Percentiles rank a stretch among this genome's conserved stretches.
Evolutionary conservation across 2,113 vertebrate species (phyloP).

Genomic region (Anser brachyrhynchus): DNA sequence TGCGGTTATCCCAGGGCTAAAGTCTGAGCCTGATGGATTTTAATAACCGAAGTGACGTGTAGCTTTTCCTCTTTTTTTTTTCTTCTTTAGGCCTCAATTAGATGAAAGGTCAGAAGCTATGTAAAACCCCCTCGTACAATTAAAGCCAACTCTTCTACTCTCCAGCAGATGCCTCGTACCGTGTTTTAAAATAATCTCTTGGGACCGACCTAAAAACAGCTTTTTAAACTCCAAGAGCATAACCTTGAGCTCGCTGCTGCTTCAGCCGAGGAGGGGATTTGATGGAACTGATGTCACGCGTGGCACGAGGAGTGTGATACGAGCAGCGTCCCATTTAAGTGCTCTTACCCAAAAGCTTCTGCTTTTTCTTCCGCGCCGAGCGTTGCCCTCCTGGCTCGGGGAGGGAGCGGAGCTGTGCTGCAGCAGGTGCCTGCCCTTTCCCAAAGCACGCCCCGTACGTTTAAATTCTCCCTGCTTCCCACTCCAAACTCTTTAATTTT

Average conservation of each 20-base stretch:
- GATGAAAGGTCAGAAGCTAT: slow-evolving; percentile 71
- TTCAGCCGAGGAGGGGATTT: not conserved
- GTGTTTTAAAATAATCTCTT: slow-evolving; percentile 72
- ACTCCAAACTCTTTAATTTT: slow-evolving; percentile 24
- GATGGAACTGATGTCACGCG: slow-evolving; percentile 25
- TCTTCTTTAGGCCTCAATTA: slow-evolving; percentile 67
- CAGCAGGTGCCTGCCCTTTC: not conserved
- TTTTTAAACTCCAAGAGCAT: slow-evolving; percentile 58
- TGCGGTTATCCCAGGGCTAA: slow-evolving; percentile 74
- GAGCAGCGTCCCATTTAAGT: not conserved
- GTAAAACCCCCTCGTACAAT: slow-evolving; percentile 70
- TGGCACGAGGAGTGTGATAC: not conserved
- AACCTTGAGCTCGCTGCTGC: slow-evolving; percentile 56
- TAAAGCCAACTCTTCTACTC: slow-evolving; percentile 66
- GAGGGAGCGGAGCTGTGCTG: not conserved
- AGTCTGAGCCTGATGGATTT: slow-evolving; percentile 78
- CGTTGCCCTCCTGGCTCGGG: rapidly evolving
- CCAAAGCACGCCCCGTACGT: not conserved
- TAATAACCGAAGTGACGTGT: slow-evolving; percentile 73
- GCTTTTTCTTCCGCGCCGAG: not conserved
- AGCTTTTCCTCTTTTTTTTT: slow-evolving; percentile 53
- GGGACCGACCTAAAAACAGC: slow-evolving; percentile 52
- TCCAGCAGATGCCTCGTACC: slow-evolving; percentile 31
- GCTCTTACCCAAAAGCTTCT: not conserved
- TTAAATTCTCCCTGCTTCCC: slow-evolving; percentile 1